These are phyloP conservation scores for Dendrocincla tyrannina DNA, from an alignment of 2,797 vertebrate genomes.

Conservation along the genomic window DNA sequence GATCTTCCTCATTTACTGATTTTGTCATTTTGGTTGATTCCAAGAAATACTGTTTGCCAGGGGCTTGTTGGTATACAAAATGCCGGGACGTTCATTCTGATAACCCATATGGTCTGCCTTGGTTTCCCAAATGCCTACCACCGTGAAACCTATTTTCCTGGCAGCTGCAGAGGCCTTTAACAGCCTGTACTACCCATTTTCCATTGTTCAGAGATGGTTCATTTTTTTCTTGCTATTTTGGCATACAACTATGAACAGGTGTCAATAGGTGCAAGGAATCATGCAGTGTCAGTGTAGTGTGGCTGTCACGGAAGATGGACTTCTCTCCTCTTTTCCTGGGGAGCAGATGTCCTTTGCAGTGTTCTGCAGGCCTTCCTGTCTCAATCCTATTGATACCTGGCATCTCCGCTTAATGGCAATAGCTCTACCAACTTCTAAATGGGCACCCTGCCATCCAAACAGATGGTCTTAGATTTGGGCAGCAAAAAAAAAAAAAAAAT, in stretches of 20 bases:
- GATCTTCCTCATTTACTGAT: neutral
- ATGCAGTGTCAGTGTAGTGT: neutral
- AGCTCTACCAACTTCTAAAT: conserved; percentile 20
- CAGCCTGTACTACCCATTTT: neutral
- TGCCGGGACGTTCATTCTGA: neutral
- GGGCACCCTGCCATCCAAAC: conserved; percentile 44
- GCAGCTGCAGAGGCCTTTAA: neutral
- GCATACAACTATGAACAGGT: conserved; percentile 53
- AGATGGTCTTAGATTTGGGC: conserved; percentile 38
- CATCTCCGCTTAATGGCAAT: conserved; percentile 51
- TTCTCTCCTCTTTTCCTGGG: conserved; percentile 53
- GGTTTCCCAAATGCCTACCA: neutral
- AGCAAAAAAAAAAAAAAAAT: neutral
- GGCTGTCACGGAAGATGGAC: conserved; percentile 63
- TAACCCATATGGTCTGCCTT: conserved; percentile 7
- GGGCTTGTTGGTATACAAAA: conserved; percentile 38
- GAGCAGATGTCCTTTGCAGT: conserved; percentile 62
- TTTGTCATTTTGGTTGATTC: neutral
- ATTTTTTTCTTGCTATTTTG: conserved; percentile 9
- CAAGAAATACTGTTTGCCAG: neutral
- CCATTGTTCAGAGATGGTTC: neutral
- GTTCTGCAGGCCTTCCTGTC: conserved; percentile 32
- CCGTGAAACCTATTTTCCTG: conserved; percentile 9
- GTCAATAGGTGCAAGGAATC: conserved; percentile 44
- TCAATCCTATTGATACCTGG: conserved; percentile 61